Base-by-base conservation (phyloP, 2,888 invertebrate genomes). In the Acrobasis suavella region DNA sequence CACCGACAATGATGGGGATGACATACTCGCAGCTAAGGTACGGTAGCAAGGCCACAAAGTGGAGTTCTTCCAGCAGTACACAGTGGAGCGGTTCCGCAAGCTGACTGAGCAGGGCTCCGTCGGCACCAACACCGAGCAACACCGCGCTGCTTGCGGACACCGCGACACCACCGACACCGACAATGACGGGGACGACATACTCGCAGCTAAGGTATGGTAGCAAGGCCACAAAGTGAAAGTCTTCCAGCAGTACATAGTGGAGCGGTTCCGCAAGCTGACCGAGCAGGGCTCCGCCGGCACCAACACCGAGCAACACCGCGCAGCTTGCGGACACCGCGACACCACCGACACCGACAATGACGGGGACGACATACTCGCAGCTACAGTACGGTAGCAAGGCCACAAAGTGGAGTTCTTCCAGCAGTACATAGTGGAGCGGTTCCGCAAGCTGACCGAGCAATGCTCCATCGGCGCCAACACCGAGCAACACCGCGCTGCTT, bases 361-460 rank as follows among this genome's bases (percentile, higher is more conserved):
- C 37, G 75, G 88, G 17, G 89, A 91, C 37, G 83, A 85, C 38
- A 77, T 71, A 2, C 70, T 85, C 8, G 50, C 50, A 6, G 50
- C 42, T 12, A 42, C 10, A 12, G 42, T 42, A 42, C 42, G n/a
- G n/a, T n/a, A n/a, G n/a, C n/a, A n/a, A n/a, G n/a, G n/a, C n/a
- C n/a, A n/a, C 67, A 95, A 95, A 72, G 94, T 94, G 0, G 93
- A 93, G 68, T 94, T 94, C 74, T 95, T 95, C 75, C 94, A 95
- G 71, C 93, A 94, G 67, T 95, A 94, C 72, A 93, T 95, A 37
- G 89, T 93, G 72, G 93, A 92, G 63, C 91, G 94, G 38, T 94
- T 91, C 71, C 82, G 85, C 62, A 82, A 81, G 67, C 73, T 89
- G 10, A 81, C 74, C 5, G 87, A 88, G 50, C 85, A 84, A 59